A percentile compares a stretch with the other conserved stretches of the same genome.
phyloP scores from a whole-genome alignment of 2,888 invertebrate genomes.

The Tetramorium bicarinatum region DNA sequence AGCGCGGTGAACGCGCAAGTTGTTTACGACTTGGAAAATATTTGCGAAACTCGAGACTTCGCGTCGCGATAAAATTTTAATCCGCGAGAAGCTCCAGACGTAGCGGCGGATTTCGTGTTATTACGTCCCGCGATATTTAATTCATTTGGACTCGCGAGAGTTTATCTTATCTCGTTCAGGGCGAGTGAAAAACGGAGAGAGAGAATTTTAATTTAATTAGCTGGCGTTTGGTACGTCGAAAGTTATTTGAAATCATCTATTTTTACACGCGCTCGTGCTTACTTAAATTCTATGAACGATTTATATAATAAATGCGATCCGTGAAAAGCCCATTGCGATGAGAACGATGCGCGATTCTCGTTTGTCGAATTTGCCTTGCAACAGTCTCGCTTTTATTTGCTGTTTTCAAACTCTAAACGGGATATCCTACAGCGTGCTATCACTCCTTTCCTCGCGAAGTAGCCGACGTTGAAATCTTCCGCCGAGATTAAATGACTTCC shows the following conservation, averaged over 20 bases:
- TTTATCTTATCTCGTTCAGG: background rate
- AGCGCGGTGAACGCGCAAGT: background rate
- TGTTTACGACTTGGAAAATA: constrained; percentile 29
- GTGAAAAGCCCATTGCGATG: background rate
- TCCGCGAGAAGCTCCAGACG: background rate
- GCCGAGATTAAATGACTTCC: constrained; percentile 57
- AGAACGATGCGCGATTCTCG: constrained; percentile 27
- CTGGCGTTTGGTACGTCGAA: background rate
- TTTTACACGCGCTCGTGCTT: background rate
- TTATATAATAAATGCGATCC: background rate
- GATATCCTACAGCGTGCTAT: constrained; percentile 41
- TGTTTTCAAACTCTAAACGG: constrained; percentile 46
- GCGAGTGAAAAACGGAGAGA: background rate
- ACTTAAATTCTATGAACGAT: constrained; percentile 18
- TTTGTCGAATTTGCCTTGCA: constrained; percentile 51
- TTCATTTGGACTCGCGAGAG: background rate
- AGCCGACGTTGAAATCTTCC: constrained; percentile 52
- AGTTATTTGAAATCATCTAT: background rate
- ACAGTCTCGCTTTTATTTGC: constrained; percentile 35
- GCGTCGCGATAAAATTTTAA: constrained; percentile 24
- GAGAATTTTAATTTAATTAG: background rate
- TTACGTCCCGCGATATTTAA: constrained; percentile 4
- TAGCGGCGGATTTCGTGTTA: background rate
- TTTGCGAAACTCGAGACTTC: background rate
- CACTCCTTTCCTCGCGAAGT: constrained; percentile 35